Base-by-base conservation (phyloP, 2,888 invertebrate genomes). In the Dendrolimus houi region DNA sequence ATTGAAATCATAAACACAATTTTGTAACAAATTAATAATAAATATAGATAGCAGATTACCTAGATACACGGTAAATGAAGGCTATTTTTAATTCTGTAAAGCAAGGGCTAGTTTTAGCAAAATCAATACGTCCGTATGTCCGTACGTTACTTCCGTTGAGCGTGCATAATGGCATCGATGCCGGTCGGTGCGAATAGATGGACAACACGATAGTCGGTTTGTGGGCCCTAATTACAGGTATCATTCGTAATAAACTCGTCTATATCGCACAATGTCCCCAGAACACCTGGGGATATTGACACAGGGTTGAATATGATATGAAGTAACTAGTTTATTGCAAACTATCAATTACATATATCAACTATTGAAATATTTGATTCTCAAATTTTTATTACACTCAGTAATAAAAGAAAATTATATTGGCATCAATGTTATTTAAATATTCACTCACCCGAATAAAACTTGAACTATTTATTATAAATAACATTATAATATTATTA, bases 211-310 rank as follows among this genome's bases (percentile, higher is more conserved):
- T 88, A 87, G 63, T 65, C 60, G 61, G 61, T 66, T 65, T 70
- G 70, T 63, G 66, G 65, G 64, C 71, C 66, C 66, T 87, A 89
- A 90, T 90, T 87, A 87, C 85, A 76, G 85, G 85, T 89, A 86
- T 89, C 89, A 83, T 81, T 87, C 70, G 83, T 85, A 84, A 83
- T 85, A 83, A 84, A 83, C 82, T 80, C 67, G 80, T 78, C 74
- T 72, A 74, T 70, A 66, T 68, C 65, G 67, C 66, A 66, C 68
- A 62, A 66, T 64, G 60, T 70, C 68, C 66, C 61, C 64, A 71
- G 68, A 68, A 68, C 60, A 62, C 62, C 58, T 61, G 66, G 61
- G 60, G 60, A 61, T 55, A 59, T 57, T 57, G 61, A 60, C 64
- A 71, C 67, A 69, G 68, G 59, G 62, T 47, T 47, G 47, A 47